Percentiles rank a stretch among this genome's conserved stretches.
phyloP scores from a whole-genome alignment of 2,113 vertebrate species.

The Tetrao urogallus region DNA sequence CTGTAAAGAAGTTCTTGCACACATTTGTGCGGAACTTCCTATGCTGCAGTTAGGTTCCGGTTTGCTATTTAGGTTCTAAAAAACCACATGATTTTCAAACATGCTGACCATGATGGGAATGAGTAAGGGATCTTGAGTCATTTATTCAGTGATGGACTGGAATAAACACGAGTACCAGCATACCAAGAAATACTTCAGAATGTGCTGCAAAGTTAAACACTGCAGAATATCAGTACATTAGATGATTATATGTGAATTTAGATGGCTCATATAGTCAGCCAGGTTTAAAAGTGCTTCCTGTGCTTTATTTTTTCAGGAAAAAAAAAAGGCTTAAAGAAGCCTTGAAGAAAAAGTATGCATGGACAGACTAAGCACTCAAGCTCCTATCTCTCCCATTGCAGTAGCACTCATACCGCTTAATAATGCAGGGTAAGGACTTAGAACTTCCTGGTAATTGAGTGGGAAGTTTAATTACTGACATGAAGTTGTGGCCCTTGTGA shows the following conservation, averaged over 20 bases:
- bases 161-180: neutral
- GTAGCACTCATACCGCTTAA: neutral
- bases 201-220: neutral
- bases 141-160: neutral
- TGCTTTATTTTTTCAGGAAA: neutral
- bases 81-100: neutral
- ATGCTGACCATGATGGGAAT: neutral
- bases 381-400: neutral
- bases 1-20: too few relatives aligned
- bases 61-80: neutral
- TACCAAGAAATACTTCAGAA: neutral
- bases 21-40: too few relatives aligned
- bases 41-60: neutral
- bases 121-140: neutral
- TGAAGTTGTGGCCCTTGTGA: fast-evolving
- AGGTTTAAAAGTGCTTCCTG: neutral
- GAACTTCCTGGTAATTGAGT: neutral
- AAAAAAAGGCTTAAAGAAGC: neutral
- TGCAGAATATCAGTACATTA: neutral
- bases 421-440: neutral
- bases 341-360: neutral
- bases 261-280: neutral
- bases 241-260: neutral
- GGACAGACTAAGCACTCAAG: neutral
- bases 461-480: neutral